Conservation (phyloP, 2,888 invertebrate genomes). For the Thecophora atra region DNA sequence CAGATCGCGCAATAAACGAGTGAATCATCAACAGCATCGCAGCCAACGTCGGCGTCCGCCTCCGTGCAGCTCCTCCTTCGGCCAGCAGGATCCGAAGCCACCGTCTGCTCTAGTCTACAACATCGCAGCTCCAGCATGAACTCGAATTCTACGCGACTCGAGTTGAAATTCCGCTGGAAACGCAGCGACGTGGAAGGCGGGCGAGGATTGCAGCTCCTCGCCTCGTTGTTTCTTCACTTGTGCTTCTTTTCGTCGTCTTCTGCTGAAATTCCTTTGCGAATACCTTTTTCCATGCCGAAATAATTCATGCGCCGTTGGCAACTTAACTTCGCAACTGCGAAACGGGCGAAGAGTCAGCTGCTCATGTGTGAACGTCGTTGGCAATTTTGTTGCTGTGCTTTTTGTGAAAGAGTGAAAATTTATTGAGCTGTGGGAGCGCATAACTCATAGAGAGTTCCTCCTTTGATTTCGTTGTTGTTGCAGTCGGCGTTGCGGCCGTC, state of each 20-base stretch:
- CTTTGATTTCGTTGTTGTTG: conserved; percentile 15
- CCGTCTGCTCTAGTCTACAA: not conserved
- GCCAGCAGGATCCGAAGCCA: not conserved
- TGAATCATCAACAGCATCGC: conserved; percentile 14
- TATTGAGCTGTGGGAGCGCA: conserved; percentile 64
- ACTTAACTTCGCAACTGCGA: conserved; percentile 24
- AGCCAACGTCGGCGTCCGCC: not conserved
- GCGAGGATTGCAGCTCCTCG: not conserved
- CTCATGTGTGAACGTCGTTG: conserved; percentile 49
- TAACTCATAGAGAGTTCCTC: conserved; percentile 58
- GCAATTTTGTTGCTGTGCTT: conserved; percentile 25
- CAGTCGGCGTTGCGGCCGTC: conserved; percentile 9
- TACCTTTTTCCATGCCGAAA: conserved; percentile 27
- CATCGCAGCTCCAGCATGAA: not conserved
- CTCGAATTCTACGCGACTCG: not conserved
- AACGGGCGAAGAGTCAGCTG: conserved; percentile 14
- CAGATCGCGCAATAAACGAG: not conserved
- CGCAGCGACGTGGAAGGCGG: not conserved
- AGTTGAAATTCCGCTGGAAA: not conserved
- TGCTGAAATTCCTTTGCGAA: conserved; percentile 35
- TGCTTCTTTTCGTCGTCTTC: conserved; percentile 31
- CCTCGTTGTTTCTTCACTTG: not conserved
- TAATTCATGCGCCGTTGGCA: conserved; percentile 36
- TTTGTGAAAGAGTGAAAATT: conserved; percentile 60
- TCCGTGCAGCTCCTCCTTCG: not conserved